Evolutionary conservation across 1,140 invertebrate genomes (phyloP).

Genomic region (Macrobrachium nipponense): DNA sequence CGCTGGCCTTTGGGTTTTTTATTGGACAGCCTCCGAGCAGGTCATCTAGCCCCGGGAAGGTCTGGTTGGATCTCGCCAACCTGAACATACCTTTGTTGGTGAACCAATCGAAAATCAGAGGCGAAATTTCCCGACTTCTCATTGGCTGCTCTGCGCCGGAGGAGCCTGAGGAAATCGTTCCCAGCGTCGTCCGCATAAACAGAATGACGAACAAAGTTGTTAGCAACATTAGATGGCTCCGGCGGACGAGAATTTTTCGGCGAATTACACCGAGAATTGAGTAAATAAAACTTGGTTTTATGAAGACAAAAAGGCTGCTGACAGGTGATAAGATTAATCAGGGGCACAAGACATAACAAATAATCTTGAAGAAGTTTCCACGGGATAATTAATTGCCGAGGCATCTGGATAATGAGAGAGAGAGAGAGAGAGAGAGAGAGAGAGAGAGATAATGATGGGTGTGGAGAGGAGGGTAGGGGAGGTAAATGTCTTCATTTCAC

Average conservation of each 20-base stretch:
- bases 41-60: neutral
- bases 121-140: neutral
- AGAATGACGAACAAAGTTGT: slow-evolving; percentile 38
- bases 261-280: neutral
- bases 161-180: neutral
- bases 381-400: too few relatives aligned
- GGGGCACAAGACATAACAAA: neutral
- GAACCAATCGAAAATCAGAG: slow-evolving; percentile 7
- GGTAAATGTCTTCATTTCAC: too few relatives aligned
- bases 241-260: slow-evolving; percentile 14
- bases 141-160: neutral
- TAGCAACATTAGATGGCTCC: slow-evolving; percentile 3
- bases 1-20: neutral
- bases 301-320: neutral
- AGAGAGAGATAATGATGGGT: neutral
- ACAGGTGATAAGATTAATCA: neutral
- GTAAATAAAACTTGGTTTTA: neutral
- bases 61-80: slow-evolving; percentile 3
- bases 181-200: slow-evolving; percentile 11
- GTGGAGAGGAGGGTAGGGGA: neutral
- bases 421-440: slow-evolving; percentile 9
- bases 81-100: slow-evolving; percentile 4
- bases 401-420: neutral
- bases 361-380: neutral
- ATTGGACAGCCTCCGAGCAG: slow-evolving; percentile 7